Percentiles rank a stretch among this genome's conserved stretches.
Evolutionary conservation across 2,888 invertebrate species (phyloP).

Genomic region (Tiliacea aurago): DNA sequence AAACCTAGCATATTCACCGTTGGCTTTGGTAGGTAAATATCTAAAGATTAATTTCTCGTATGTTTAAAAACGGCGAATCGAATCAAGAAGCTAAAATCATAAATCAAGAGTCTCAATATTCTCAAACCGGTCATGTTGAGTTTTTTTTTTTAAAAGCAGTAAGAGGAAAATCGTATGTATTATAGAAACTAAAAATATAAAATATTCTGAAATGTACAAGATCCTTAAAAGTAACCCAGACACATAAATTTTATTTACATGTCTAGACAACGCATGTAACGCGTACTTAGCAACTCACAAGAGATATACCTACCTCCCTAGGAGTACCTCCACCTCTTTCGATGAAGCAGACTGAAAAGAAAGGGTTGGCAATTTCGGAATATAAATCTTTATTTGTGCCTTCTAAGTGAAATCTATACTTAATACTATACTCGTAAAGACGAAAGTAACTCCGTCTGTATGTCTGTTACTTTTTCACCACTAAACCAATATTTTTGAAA

Average conservation of each 20-base stretch:
- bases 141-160: not conserved
- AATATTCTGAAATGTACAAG: conserved; percentile 37
- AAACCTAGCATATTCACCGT: too few species aligned
- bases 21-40: not conserved
- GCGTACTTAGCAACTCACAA: conserved; percentile 57
- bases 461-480: too few species aligned
- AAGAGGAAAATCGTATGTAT: not conserved
- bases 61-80: conserved; percentile 5
- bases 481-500: not conserved
- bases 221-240: conserved; percentile 60
- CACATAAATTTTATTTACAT: conserved; percentile 66
- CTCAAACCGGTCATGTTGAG: not conserved
- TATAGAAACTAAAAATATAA: conserved; percentile 34
- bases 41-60: not conserved
- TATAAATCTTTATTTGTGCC: not conserved
- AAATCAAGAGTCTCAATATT: conserved; percentile 1
- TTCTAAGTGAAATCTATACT: too few species aligned
- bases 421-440: not conserved
- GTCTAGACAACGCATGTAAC: conserved; percentile 64
- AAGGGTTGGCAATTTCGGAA: conserved; percentile 16
- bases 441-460: not conserved
- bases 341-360: not conserved
- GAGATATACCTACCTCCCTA: conserved; percentile 23
- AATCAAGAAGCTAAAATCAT: conserved; percentile 12
- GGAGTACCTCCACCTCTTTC: conserved; percentile 1